Evolutionary conservation across 2,113 vertebrate species (phyloP).

Genomic region (Macquaria australasica): DNA sequence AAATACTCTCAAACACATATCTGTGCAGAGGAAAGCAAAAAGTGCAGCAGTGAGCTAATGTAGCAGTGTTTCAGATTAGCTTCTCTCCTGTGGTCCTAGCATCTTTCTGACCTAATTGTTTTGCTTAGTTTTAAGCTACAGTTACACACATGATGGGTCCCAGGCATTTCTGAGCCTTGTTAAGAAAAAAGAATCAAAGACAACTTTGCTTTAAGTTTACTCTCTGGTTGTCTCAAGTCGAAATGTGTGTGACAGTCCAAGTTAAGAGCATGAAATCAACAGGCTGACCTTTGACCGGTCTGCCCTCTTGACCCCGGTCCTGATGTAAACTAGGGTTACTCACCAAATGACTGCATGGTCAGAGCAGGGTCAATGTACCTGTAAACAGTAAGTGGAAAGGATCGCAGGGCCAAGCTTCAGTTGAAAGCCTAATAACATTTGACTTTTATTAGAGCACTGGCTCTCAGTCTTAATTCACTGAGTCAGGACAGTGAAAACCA

Average conservation of each 20-base stretch:
- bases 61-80: constrained; percentile 10
- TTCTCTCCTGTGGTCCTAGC: neutral
- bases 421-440: constrained; percentile 69
- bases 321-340: constrained; percentile 58
- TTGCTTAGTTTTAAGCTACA: constrained; percentile 19
- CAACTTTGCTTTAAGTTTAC: neutral
- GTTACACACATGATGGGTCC: constrained; percentile 40
- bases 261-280: constrained; percentile 70
- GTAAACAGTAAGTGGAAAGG: constrained; percentile 65
- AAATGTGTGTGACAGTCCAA: constrained; percentile 49
- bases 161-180: constrained; percentile 6
- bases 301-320: constrained; percentile 47
- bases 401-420: constrained; percentile 46
- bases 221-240: constrained; percentile 24
- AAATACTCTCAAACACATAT: neutral
- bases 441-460: constrained; percentile 60
- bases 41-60: neutral
- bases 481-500: constrained; percentile 20
- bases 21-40: neutral
- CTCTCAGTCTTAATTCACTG: constrained; percentile 42
- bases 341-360: constrained; percentile 54
- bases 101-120: constrained; percentile 25
- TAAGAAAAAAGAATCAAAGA: constrained; percentile 31
- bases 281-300: constrained; percentile 64
- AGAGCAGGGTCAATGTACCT: constrained; percentile 68